Base-by-base conservation (phyloP, 2,888 invertebrate genomes). In the Rhimphoctona megacephalus region DNA sequence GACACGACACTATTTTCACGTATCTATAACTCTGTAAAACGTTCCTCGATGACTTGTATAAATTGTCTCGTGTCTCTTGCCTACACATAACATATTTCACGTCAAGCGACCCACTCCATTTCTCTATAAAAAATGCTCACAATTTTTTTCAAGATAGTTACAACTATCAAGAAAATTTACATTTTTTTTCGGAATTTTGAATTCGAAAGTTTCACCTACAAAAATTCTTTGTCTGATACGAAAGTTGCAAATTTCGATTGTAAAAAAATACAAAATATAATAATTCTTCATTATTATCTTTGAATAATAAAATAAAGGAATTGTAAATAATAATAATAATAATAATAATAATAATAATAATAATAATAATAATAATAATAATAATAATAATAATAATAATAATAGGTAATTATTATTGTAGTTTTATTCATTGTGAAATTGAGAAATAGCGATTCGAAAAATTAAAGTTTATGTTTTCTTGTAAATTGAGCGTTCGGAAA, bases 11-110 rank as follows among this genome's bases (percentile, higher is more conserved):
- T 46, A 69, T 80, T n/a, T 39, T 17, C 22, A 14, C 49, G 25
- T 43, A 25, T 79, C 25, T 69, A 17, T 33, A n/a, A 25, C 43
- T 52, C 49, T 25, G 33, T n/a, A 69, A 39, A 30, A 70, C 39
- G 49, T 74, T 61, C 64, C 79, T 72, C 78, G 74, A 79, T 79
- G 61, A 70, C 57, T 49, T 66, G 67, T 79, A 79, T 61, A 80
- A 33, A 74, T 80, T 14, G 52, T 81, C 36, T 46, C 33, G 61
- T 80, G 46, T 43, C n/a, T 30, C 43, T 61, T 49, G 43, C 33
- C n/a, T 52, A 78, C 33, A 69, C 43, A 78, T 33, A 64, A 73
- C 39, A 43, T 30, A 76, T 76, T 61, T 57, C 19, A 74, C 57
- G 57, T 36, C 72, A 17, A 49, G 72, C 52, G 11, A 52, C 33